Conservation (phyloP, 2,888 invertebrate genomes). For the Polietes domitor region DNA sequence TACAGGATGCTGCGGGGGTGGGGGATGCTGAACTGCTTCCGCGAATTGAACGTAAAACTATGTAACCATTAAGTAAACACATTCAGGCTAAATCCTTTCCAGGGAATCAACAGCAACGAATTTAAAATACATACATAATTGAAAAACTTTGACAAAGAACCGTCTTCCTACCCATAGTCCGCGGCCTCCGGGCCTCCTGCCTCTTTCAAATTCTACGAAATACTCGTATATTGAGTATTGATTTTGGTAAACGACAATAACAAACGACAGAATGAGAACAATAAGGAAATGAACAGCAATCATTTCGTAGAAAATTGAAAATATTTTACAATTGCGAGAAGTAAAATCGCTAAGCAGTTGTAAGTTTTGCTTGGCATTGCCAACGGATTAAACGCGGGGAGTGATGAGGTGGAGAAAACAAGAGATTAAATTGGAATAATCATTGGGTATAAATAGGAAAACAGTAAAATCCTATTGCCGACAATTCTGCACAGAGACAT, state of each 20-base stretch:
- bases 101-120: not conserved
- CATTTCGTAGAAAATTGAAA: not conserved
- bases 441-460: too few species aligned
- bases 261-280: not conserved
- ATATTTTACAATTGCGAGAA: not conserved
- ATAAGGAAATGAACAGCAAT: not conserved
- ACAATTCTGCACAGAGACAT: too few species aligned
- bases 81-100: not conserved
- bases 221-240: conserved; percentile 5
- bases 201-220: not conserved
- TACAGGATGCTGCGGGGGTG: not conserved
- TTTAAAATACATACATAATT: not conserved
- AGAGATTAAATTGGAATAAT: too few species aligned
- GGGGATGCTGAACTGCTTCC: not conserved
- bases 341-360: too few species aligned
- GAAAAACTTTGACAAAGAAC: not conserved
- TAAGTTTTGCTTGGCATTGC: too few species aligned
- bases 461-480: too few species aligned
- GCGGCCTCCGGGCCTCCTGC: not conserved
- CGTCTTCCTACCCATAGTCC: not conserved
- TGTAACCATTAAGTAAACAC: not conserved
- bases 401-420: too few species aligned
- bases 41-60: not conserved
- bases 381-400: too few species aligned
- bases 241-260: not conserved